phyloP scores from a whole-genome alignment of 2,888 invertebrate genomes.

The Busseola fusca region DNA sequence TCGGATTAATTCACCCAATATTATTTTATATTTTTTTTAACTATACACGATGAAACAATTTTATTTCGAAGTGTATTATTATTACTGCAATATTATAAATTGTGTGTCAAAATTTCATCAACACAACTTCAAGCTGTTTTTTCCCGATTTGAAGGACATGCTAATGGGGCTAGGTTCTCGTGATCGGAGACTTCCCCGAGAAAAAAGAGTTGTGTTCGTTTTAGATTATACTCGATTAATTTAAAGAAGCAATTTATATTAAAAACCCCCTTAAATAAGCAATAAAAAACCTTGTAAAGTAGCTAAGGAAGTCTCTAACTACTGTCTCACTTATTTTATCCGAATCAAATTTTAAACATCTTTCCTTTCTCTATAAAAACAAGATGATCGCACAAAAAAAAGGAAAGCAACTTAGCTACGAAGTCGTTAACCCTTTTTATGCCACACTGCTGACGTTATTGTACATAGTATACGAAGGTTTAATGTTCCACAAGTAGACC shows the following conservation, averaged over 20 bases:
- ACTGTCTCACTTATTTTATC: background rate
- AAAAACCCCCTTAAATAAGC: slow-evolving; percentile 3
- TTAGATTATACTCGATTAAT: slow-evolving; percentile 10
- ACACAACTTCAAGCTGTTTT: slow-evolving; percentile 6
- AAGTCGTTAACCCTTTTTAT: slow-evolving; percentile 55
- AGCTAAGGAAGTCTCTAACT: slow-evolving; percentile 1
- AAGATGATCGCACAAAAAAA: slow-evolving; percentile 9
- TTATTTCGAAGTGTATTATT: background rate
- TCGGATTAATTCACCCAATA: background rate
- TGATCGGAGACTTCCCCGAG: slow-evolving; percentile 6
- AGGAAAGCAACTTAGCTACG: slow-evolving; percentile 1
- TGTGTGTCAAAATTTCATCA: background rate
- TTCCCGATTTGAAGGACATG: slow-evolving; percentile 6
- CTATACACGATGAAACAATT: background rate
- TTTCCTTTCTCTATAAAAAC: slow-evolving; percentile 4
- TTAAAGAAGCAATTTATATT: background rate
- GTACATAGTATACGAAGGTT: slow-evolving; percentile 59
- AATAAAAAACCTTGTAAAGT: background rate
- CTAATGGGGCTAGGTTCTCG: background rate
- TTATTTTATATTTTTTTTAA: background rate
- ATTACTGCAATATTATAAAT: slow-evolving; percentile 4
- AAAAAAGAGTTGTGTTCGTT: background rate
- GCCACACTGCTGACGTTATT: slow-evolving; percentile 53
- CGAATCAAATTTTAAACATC: slow-evolving; percentile 2
- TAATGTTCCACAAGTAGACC: slow-evolving; percentile 66